Evolutionary conservation across 1,140 invertebrate genomes (phyloP).

Genomic region (Drosophila eugracilis): DNA sequence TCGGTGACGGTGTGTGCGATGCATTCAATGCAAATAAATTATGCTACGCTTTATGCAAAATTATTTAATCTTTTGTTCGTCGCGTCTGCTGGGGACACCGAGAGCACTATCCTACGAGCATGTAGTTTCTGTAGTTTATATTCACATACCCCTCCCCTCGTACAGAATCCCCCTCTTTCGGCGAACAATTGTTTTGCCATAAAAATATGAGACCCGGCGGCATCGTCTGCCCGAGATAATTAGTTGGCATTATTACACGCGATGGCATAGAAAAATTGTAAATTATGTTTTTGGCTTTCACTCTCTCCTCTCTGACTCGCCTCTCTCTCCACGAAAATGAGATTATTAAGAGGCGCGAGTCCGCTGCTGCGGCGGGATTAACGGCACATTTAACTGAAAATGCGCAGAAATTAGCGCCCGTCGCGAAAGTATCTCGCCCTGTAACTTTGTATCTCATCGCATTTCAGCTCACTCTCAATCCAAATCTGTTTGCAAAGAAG

Average conservation of each 20-base stretch:
- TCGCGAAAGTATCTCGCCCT: conserved; percentile 15
- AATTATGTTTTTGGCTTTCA: conserved; percentile 53
- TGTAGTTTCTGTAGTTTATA: background rate
- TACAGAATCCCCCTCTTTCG: background rate
- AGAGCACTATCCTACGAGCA: background rate
- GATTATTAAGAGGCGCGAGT: conserved; percentile 41
- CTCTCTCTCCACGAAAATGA: conserved; percentile 44
- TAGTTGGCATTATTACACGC: conserved; percentile 75
- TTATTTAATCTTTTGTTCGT: conserved; percentile 84
- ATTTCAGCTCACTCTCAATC: conserved; percentile 76
- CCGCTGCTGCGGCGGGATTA: conserved; percentile 41
- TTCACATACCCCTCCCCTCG: background rate
- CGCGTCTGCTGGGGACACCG: conserved; percentile 48
- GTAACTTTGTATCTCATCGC: conserved; percentile 29
- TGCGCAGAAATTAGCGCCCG: conserved; percentile 73
- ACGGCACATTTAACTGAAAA: conserved; percentile 77
- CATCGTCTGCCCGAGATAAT: conserved; percentile 75
- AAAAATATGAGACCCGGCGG: conserved; percentile 75
- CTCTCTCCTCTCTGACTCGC: too few relatives aligned
- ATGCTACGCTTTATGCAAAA: conserved; percentile 84
- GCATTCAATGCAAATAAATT: conserved; percentile 84
- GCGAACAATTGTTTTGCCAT: conserved; percentile 75
- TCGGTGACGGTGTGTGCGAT: conserved; percentile 78
- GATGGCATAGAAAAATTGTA: conserved; percentile 59
- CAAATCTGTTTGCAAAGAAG: conserved; percentile 79